phyloP scores from a whole-genome alignment of 1,140 invertebrate genomes.

The Rhysida immarginata region DNA sequence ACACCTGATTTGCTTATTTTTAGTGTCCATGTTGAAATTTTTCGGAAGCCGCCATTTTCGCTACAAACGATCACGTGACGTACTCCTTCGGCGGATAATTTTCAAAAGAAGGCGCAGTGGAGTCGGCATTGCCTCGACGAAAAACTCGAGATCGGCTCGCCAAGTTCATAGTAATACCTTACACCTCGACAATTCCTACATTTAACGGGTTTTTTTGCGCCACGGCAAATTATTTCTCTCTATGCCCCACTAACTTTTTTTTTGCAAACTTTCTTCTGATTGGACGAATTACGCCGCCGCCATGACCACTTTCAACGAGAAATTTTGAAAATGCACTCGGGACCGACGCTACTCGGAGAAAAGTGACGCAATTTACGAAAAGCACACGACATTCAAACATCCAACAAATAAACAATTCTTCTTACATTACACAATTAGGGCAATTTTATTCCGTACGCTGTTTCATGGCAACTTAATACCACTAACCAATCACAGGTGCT shows the following conservation, averaged over 20 bases:
- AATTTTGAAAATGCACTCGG: not conserved
- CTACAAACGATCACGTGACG: slow-evolving; percentile 28
- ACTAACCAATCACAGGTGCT: too few species aligned
- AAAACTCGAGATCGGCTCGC: too few species aligned
- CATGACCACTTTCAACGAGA: slow-evolving; percentile 3
- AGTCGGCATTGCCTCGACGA: too few species aligned
- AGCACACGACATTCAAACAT: too few species aligned
- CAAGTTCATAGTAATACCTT: too few species aligned
- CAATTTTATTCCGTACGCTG: too few species aligned
- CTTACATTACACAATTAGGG: too few species aligned
- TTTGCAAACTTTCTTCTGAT: not conserved
- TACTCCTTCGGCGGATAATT: not conserved
- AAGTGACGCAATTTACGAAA: too few species aligned
- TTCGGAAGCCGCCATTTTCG: slow-evolving; percentile 32
- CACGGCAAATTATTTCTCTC: too few species aligned
- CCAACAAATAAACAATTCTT: too few species aligned
- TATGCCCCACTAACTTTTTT: not conserved
- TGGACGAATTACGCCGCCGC: not conserved
- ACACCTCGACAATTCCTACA: not conserved
- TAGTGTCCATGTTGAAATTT: slow-evolving; percentile 30
- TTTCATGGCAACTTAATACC: too few species aligned
- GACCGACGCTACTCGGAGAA: too few species aligned
- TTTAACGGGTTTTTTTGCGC: not conserved
- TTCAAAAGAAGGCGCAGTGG: not conserved
- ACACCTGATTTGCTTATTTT: slow-evolving; percentile 17